Evolutionary conservation across 2,888 invertebrate genomes (phyloP), one percentile per base, ranked within the genome.

Genomic region (Monochamus alternatus): DNA sequence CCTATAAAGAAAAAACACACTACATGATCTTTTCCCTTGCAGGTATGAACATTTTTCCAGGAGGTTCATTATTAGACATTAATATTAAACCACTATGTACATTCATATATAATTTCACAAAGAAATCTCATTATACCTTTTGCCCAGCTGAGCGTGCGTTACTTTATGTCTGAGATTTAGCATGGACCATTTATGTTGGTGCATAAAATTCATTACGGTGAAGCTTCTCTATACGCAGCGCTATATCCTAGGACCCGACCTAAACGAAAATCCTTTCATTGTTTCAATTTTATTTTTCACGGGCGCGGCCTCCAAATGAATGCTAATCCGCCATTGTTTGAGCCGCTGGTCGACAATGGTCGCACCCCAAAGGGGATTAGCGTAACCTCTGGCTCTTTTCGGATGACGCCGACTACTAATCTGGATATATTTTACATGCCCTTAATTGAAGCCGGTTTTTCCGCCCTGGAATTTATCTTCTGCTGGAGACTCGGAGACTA

Each of bases 241-340:
- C 65, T 60, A 32, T 43, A 38, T 43, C 8, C 63, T 7, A 38
- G 2, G 7, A 31, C 63, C 22, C 8, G n/a, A 52, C 71, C 52
- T 52, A 63, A 52, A 62, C 38, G 74, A 76, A 78, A 76, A 78
- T 73, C 71, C 75, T 63, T 72, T 73, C 69, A 73, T 79, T 79
- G 79, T 77, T 66, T 73, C 22, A 73, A 75, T 75, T 77, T 71
- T 74, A 77, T 77, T 79, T 71, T 63, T 63, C 69, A 52, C 52
- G 62, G 55, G 14, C 63, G 63, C 63, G 71, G 14, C 14, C 62
- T 63, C 69, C 38, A 47, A 51, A 69, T 63, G 63, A 62, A 71
- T 22, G 63, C 51, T 63, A 71, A 71, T 63, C 71, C 69, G 32
- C 47, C 51, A 69, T 60, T 60, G 60, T 69, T 60, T 14, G 43